Evolutionary conservation across 2,797 vertebrate species (phyloP), one percentile per base, ranked within the genome.

Genomic region (Sarcophilus harrisii): DNA sequence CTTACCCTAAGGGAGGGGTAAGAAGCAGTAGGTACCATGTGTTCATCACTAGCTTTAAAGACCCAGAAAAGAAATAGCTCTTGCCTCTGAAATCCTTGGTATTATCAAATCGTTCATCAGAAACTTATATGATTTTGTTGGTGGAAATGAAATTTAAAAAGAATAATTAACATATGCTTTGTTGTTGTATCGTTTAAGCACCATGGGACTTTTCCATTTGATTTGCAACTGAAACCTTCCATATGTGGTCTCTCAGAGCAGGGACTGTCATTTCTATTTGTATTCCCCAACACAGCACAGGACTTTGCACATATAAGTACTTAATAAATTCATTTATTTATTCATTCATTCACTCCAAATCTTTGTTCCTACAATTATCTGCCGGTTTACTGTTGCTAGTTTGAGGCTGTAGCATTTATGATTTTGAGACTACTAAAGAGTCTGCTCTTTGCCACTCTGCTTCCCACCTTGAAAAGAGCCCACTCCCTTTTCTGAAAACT

Each of bases 341-440:
- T 24, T 81, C 66, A 81, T 87, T 27, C 21, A 27, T 49, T 87
- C 38, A 87, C 73, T 92, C 52, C 54, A 52, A 92, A 45, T 59
- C 59, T 91, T 92, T 90, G 54, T 58, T 93, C 38, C 38, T 24
- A 55, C 32, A 30, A 32, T 95, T 92, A n/a, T 96, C 27, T 89
- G 54, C 38, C 16, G 32, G 49, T 93, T 58, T n/a, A 21, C 32
- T 2, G 10, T 93, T 59, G 59, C 21, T 66, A 59, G 62, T 93
- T 92, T 38, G 91, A 96, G 94, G 81, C 81, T n/a, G 52, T 12
- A 55, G 45, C 92, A 2, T 10, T 81, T 87, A 8, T 87, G 73
- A 45, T 9, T 45, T 27, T 93, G 60, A 95, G 93, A 57, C 52
- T 87, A 94, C 91, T 93, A 95, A 94, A 92, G 18, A 81, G 16